Evolutionary conservation across 2,113 vertebrate genomes (phyloP).

Genomic region (Equus przewalskii): DNA sequence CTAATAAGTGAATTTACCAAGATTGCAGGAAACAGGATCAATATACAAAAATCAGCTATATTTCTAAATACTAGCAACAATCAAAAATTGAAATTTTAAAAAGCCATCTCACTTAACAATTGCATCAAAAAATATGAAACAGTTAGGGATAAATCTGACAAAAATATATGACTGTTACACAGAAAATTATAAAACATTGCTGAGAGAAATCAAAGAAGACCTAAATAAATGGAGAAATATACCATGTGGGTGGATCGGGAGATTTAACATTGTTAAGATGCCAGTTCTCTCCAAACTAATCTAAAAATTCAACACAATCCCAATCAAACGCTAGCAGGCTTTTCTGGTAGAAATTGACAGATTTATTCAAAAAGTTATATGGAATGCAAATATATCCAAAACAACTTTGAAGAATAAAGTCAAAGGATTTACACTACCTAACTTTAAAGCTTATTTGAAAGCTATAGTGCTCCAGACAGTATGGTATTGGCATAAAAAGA

Average conservation of each 20-base stretch:
- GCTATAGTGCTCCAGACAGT: neutral
- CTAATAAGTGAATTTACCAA: neutral
- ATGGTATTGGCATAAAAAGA: neutral
- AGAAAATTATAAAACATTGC: neutral
- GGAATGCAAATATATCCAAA: neutral
- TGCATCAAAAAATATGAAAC: neutral
- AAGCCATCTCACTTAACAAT: neutral
- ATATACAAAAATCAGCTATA: neutral
- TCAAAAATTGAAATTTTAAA: neutral
- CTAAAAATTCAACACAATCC: neutral
- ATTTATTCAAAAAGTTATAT: neutral
- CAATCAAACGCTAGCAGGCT: neutral
- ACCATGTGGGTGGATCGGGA: neutral
- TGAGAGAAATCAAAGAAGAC: neutral
- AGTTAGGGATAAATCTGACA: neutral
- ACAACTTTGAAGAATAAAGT: neutral
- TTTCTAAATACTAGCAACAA: neutral
- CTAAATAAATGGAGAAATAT: constrained; percentile 8
- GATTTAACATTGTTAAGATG: neutral
- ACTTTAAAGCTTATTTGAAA: neutral
- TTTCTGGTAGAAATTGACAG: neutral
- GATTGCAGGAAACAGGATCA: neutral
- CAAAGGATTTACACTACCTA: neutral
- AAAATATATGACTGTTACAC: neutral
- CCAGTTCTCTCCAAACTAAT: neutral